Percentiles rank a stretch among this genome's conserved stretches.
These are phyloP conservation scores for Myiothlypis chrysogaster DNA, from an alignment of 2,797 vertebrate genomes.

Conservation along the genomic window DNA sequence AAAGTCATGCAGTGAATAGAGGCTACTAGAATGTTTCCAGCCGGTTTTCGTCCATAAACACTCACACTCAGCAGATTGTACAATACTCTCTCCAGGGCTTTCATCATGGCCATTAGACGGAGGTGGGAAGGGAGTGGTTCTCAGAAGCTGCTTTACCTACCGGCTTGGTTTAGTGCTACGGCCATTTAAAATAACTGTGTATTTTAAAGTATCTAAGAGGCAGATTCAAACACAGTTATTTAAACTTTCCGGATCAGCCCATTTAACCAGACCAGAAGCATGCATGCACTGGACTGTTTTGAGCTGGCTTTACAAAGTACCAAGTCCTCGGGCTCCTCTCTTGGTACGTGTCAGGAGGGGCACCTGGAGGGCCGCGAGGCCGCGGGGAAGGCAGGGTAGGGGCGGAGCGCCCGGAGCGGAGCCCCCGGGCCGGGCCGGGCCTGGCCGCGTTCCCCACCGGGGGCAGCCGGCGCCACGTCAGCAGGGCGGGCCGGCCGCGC, in stretches of 20 bases:
- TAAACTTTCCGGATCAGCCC: not conserved
- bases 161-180: not conserved
- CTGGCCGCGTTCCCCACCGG: not conserved
- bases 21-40: not conserved
- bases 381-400: accelerated
- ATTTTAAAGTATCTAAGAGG: not conserved
- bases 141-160: not conserved
- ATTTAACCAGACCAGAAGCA: accelerated
- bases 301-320: accelerated
- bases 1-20: not conserved
- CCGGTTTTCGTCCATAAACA: not conserved
- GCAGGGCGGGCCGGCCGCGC: no score
- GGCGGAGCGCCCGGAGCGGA: not conserved
- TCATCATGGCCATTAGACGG: accelerated
- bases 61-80: not conserved
- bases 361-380: no score
- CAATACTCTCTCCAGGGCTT: not conserved
- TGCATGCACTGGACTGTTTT: accelerated
- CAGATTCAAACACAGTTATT: not conserved
- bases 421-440: not conserved
- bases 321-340: accelerated
- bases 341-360: accelerated
- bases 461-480: not conserved
- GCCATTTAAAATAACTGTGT: not conserved
- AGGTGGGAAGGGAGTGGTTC: not conserved